phyloP scores from a whole-genome alignment of 1,140 invertebrate genomes.

The Calycopis cecrops region DNA sequence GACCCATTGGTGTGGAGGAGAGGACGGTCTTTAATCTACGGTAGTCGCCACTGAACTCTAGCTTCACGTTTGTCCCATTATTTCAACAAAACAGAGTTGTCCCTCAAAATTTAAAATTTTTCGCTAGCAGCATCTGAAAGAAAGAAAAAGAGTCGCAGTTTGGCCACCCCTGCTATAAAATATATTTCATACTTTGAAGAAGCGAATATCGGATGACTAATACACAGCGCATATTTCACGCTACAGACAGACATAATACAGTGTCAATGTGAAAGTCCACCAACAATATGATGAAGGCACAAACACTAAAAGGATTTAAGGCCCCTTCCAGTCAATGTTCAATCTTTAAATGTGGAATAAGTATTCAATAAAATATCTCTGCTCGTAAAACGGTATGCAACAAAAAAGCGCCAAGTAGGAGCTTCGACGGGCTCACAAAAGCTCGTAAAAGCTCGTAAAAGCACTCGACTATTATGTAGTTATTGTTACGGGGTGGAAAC shows the following conservation, averaged over 20 bases:
- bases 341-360: conserved; percentile 44
- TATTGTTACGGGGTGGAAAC: conserved; percentile 73
- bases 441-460: conserved; percentile 70
- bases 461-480: conserved; percentile 72
- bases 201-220: too few species aligned
- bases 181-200: too few species aligned
- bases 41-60: too few species aligned
- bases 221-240: too few species aligned
- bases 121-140: too few species aligned
- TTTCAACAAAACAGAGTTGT: too few species aligned
- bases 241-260: background rate
- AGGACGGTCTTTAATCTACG: too few species aligned
- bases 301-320: conserved; percentile 43
- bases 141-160: too few species aligned
- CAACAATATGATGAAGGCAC: conserved; percentile 43
- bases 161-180: too few species aligned
- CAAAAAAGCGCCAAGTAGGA: conserved; percentile 65
- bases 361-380: conserved; percentile 67
- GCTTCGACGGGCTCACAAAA: conserved; percentile 58
- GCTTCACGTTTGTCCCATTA: too few species aligned
- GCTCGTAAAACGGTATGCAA: conserved; percentile 48
- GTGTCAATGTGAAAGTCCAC: conserved; percentile 4
- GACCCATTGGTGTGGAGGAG: too few species aligned
- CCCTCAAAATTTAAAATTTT: too few species aligned
- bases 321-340: conserved; percentile 31